Conservation (phyloP, 2,113 vertebrate species). For the Porphyrio hochstetteri region DNA sequence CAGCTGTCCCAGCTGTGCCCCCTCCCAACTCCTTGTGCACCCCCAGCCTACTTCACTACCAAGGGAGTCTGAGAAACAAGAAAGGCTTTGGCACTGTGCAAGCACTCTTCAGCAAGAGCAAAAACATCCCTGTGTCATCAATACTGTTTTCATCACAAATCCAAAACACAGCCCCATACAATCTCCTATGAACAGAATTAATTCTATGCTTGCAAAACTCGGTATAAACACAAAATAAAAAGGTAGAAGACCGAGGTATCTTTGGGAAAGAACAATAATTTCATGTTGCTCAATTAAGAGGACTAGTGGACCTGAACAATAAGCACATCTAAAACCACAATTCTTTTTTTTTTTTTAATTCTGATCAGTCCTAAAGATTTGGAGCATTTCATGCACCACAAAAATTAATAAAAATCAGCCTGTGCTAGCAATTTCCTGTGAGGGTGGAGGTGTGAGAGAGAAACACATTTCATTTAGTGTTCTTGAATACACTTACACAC, state of each 20-base stretch:
- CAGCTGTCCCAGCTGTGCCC: neutral
- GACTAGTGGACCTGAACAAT: neutral
- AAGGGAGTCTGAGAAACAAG: neutral
- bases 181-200: neutral
- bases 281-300: neutral
- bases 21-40: neutral
- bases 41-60: neutral
- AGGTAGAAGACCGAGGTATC: neutral
- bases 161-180: neutral
- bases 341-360: neutral
- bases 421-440: neutral
- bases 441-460: neutral
- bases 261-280: neutral
- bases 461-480: neutral
- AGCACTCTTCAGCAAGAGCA: neutral
- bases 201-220: neutral
- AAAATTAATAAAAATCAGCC: neutral
- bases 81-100: neutral
- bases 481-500: neutral
- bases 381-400: neutral
- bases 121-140: neutral
- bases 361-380: neutral
- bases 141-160: neutral
- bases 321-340: neutral
- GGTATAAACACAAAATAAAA: neutral